Conservation (phyloP, 2,888 invertebrate genomes). For the Cataglyphis rosenhaueri region DNA sequence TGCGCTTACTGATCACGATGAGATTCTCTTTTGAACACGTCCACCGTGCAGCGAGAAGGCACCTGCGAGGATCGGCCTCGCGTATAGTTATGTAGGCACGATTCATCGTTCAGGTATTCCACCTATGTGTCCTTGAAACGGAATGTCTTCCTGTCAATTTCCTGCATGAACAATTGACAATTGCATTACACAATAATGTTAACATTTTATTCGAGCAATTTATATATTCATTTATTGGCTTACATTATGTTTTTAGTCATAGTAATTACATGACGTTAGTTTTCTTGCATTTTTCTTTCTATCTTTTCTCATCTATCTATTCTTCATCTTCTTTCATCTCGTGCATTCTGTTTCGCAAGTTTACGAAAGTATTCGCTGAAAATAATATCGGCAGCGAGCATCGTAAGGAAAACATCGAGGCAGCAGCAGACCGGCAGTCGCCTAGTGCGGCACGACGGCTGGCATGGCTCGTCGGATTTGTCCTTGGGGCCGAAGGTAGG, state of each 20-base stretch:
- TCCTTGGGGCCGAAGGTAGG: constrained; percentile 84
- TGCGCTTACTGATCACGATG: constrained; percentile 59
- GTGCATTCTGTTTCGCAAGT: background rate
- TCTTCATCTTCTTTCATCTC: background rate
- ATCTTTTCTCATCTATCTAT: background rate
- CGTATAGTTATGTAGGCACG: constrained; percentile 61
- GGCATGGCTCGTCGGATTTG: constrained; percentile 83
- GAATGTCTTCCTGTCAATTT: constrained; percentile 30
- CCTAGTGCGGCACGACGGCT: constrained; percentile 84
- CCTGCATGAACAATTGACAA: background rate
- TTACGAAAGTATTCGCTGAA: constrained; percentile 5
- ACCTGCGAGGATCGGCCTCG: constrained; percentile 71
- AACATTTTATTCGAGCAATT: background rate
- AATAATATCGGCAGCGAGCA: constrained; percentile 46
- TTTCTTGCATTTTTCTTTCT: background rate
- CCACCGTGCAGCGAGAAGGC: constrained; percentile 56
- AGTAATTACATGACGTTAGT: background rate
- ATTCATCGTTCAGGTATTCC: constrained; percentile 76
- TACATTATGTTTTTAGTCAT: background rate
- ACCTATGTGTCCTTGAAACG: constrained; percentile 20
- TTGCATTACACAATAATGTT: background rate
- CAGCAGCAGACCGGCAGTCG: constrained; percentile 74
- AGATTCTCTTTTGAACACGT: constrained; percentile 53
- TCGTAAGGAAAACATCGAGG: constrained; percentile 62
- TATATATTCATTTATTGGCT: background rate